A percentile compares a stretch with the other conserved stretches of the same genome.
Evolutionary conservation across 2,888 invertebrate species (phyloP).

Genomic region (Papilio demoleus): DNA sequence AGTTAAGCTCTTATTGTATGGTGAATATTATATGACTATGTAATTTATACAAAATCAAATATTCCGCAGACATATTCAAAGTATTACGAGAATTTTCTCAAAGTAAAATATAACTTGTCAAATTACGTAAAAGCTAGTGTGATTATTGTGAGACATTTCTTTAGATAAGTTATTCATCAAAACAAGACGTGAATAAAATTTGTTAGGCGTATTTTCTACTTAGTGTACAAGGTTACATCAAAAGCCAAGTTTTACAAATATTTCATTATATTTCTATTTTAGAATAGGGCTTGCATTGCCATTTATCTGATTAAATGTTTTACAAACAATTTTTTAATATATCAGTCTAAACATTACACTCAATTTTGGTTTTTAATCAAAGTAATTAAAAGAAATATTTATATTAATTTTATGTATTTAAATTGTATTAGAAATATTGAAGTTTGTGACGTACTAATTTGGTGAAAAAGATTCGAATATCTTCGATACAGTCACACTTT

Average conservation of each 20-base stretch:
- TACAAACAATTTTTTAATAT: no score
- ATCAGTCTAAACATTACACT: no score
- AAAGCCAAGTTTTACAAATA: background rate
- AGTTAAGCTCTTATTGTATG: no score
- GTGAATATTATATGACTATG: no score
- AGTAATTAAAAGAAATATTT: no score
- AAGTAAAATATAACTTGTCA: background rate
- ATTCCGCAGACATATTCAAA: no score
- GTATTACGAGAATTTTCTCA: background rate
- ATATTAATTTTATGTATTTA: background rate
- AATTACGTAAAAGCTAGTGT: background rate
- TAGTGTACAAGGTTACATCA: background rate
- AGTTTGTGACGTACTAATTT: background rate
- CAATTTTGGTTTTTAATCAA: no score
- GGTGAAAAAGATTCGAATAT: background rate
- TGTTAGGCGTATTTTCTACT: background rate
- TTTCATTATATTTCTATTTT: background rate
- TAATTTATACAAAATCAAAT: no score
- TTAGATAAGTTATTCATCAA: slow-evolving; percentile 13
- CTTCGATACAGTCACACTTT: no score
- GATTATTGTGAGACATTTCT: slow-evolving; percentile 1
- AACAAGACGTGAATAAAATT: slow-evolving; percentile 10
- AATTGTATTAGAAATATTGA: background rate
- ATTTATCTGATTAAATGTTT: no score
- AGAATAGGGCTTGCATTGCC: no score